phyloP scores from a whole-genome alignment of 1,140 invertebrate species.

The Batillaria attramentaria region DNA sequence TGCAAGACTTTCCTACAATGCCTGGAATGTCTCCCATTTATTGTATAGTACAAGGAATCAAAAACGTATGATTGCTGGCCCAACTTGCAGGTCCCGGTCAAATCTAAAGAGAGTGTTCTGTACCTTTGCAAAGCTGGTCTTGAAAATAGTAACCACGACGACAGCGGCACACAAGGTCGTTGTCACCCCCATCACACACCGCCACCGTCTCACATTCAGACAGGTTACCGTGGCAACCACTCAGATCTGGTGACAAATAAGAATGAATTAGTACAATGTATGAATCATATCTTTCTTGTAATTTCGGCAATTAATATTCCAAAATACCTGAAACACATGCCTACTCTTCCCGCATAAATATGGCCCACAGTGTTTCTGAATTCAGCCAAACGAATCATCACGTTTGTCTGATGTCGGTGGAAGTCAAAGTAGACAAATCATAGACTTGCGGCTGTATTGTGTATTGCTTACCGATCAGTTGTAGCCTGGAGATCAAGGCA shows the following conservation, averaged over 20 bases:
- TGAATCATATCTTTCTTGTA: background rate
- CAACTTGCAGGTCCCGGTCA: background rate
- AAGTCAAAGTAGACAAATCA: background rate
- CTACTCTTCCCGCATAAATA: no score
- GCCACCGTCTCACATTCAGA: slow-evolving; percentile 44
- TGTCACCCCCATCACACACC: slow-evolving; percentile 43
- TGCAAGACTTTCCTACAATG: background rate
- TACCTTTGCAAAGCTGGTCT: slow-evolving; percentile 44
- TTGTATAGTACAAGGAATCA: background rate
- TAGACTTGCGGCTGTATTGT: background rate
- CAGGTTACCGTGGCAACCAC: slow-evolving; percentile 43
- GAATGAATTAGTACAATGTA: background rate
- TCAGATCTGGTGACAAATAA: slow-evolving; percentile 35
- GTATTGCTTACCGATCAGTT: slow-evolving; percentile 45
- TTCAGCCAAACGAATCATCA: no score
- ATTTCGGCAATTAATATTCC: background rate
- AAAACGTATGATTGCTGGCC: background rate
- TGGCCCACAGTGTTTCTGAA: no score
- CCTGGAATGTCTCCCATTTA: background rate
- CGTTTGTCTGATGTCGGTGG: background rate
- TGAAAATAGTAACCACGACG: slow-evolving; percentile 49
- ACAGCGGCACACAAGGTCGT: slow-evolving; percentile 50
- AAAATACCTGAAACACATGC: background rate
- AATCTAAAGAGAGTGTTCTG: background rate
- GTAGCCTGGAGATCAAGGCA: slow-evolving; percentile 50